phyloP scores from a whole-genome alignment of 2,113 vertebrate genomes.

The Probosciger aterrimus region DNA sequence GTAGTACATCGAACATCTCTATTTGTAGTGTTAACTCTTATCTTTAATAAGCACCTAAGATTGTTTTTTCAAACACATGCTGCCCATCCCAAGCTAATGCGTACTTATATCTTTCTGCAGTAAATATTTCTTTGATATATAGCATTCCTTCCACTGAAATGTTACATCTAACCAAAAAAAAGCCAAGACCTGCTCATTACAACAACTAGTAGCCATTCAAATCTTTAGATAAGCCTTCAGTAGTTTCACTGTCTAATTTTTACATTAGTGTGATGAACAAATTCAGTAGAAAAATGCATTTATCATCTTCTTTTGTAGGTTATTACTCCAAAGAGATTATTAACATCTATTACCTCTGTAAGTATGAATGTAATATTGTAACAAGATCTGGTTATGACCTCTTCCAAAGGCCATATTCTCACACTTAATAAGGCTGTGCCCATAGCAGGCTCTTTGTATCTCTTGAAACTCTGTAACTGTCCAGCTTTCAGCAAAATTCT shows the following conservation, averaged over 20 bases:
- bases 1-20: neutral
- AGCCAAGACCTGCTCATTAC: neutral
- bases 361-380: slow-evolving; percentile 55
- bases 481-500: neutral
- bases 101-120: neutral
- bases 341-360: slow-evolving; percentile 88
- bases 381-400: neutral
- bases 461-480: neutral
- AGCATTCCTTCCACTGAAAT: neutral
- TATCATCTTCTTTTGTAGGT: slow-evolving; percentile 72
- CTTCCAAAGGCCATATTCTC: neutral
- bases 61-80: neutral
- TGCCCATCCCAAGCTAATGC: neutral
- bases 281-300: neutral
- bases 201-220: neutral
- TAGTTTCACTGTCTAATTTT: neutral
- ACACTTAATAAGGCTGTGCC: neutral
- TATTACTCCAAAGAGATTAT: slow-evolving; percentile 94
- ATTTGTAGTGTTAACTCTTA: neutral
- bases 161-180: neutral
- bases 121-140: neutral
- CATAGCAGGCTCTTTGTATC: neutral
- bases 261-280: neutral
- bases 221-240: neutral
- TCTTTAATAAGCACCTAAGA: neutral